Percentiles rank a stretch among this genome's conserved stretches.
These are phyloP conservation scores for Poecilus cupreus DNA, from an alignment of 2,888 invertebrate genomes.

Conservation along the genomic window DNA sequence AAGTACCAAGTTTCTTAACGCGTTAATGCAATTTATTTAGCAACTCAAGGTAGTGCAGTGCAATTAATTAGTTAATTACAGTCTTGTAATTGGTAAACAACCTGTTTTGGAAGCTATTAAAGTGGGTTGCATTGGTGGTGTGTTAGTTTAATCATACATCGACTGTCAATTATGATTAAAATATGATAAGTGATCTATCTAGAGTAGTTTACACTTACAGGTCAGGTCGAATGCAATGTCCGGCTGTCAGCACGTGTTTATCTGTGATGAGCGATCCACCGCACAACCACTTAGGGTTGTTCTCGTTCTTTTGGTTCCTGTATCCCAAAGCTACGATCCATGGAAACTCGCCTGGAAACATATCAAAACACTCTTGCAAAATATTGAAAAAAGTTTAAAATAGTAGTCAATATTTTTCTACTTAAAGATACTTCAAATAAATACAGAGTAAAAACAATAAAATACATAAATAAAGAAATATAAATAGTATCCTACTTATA, in stretches of 20 bases:
- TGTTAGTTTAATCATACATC: background rate
- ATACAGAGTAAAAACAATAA: too few relatives aligned
- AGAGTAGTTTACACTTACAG: slow-evolving; percentile 73
- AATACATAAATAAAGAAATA: too few relatives aligned
- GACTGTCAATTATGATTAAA: too few relatives aligned
- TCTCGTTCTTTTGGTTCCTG: slow-evolving; percentile 71
- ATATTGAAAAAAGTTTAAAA: too few relatives aligned
- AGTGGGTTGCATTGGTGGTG: background rate
- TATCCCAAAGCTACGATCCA: slow-evolving; percentile 88
- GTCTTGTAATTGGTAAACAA: background rate
- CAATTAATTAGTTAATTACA: background rate
- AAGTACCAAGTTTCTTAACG: too few relatives aligned
- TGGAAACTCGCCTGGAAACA: slow-evolving; percentile 81
- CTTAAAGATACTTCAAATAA: too few relatives aligned
- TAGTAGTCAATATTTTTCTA: too few relatives aligned
- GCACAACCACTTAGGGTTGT: slow-evolving; percentile 73
- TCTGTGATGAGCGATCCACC: slow-evolving; percentile 83
- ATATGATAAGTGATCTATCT: too few relatives aligned
- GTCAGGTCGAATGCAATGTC: slow-evolving; percentile 81
- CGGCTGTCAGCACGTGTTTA: slow-evolving; percentile 85
- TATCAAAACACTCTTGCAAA: slow-evolving; percentile 42
- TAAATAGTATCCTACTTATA: too few relatives aligned
- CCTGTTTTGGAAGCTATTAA: background rate
- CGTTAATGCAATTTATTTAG: background rate
- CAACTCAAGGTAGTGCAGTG: background rate